A percentile compares a stretch with the other conserved stretches of the same genome.
Conservation (phyloP, 2,888 invertebrate genomes). For the Rhorus exstirpatorius region DNA sequence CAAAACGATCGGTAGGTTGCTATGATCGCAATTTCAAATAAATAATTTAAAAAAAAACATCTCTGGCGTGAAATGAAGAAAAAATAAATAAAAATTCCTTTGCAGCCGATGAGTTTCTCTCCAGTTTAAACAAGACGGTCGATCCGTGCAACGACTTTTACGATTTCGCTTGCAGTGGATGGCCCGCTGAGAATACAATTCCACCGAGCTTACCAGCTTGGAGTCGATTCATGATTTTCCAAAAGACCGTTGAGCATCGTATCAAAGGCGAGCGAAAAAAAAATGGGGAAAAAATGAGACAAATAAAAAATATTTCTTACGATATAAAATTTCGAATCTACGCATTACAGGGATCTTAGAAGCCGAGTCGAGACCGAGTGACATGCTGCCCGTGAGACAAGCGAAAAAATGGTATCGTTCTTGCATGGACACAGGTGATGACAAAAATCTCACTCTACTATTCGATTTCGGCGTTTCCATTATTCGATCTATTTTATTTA, state of each 20-base stretch:
- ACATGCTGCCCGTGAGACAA: constrained; percentile 73
- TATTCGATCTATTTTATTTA: too few species aligned
- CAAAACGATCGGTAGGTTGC: constrained; percentile 60
- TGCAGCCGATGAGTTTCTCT: constrained; percentile 64
- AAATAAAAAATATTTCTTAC: background rate
- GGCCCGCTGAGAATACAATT: constrained; percentile 67
- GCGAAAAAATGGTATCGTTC: constrained; percentile 74
- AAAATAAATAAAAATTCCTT: constrained; percentile 3
- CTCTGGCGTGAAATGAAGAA: background rate
- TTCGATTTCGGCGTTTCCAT: background rate
- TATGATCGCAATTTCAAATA: background rate
- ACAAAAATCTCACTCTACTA: background rate
- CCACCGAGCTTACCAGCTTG: constrained; percentile 71
- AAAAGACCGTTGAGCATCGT: constrained; percentile 54
- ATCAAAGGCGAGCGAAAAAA: constrained; percentile 52
- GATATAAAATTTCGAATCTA: background rate
- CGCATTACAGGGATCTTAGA: constrained; percentile 67
- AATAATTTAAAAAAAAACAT: background rate
- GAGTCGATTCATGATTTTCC: constrained; percentile 67
- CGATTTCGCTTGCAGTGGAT: constrained; percentile 76
- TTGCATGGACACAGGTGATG: constrained; percentile 75
- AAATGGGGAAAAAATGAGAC: too few species aligned
- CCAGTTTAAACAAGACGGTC: constrained; percentile 70
- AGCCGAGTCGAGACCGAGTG: constrained; percentile 49
- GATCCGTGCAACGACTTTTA: constrained; percentile 78